A percentile compares a stretch with the other conserved stretches of the same genome.
phyloP scores from a whole-genome alignment of 64 coral and sea anemone genomes.

The Pachyseris speciosa region DNA sequence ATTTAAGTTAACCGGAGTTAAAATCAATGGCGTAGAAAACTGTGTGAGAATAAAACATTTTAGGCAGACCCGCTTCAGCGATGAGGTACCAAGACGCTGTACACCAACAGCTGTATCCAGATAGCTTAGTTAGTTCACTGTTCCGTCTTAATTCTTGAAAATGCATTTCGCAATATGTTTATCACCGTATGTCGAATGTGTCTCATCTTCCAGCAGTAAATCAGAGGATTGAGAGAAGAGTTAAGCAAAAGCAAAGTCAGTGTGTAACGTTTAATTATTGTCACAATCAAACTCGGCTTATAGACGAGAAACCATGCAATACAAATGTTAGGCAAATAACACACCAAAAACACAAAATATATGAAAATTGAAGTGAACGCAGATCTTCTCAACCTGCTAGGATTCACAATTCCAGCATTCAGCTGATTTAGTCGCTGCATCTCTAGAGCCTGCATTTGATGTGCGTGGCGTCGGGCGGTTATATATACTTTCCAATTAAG shows the following conservation, averaged over 20 bases:
- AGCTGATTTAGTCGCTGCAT: background rate
- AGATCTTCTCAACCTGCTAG: background rate
- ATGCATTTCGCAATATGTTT: background rate
- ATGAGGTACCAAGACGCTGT: too few relatives aligned
- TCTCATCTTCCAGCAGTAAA: background rate
- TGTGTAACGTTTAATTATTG: background rate
- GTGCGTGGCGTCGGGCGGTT: background rate
- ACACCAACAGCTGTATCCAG: too few relatives aligned
- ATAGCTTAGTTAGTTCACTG: too few relatives aligned
- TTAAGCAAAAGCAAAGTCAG: background rate
- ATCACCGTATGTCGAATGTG: background rate
- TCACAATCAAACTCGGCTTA: background rate
- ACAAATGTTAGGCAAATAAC: background rate
- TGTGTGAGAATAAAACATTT: too few relatives aligned
- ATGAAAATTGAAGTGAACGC: background rate
- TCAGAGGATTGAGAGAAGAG: background rate
- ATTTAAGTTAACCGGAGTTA: too few relatives aligned
- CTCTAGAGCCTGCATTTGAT: background rate
- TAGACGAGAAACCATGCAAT: background rate
- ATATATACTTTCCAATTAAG: background rate
- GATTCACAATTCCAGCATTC: background rate
- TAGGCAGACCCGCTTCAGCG: too few relatives aligned
- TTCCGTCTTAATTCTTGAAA: too few relatives aligned
- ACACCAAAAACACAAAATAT: conserved; percentile 8
- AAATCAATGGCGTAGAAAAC: too few relatives aligned